Evolutionary conservation across 2,888 invertebrate species (phyloP).

Genomic region (Leptura quadrifasciata): DNA sequence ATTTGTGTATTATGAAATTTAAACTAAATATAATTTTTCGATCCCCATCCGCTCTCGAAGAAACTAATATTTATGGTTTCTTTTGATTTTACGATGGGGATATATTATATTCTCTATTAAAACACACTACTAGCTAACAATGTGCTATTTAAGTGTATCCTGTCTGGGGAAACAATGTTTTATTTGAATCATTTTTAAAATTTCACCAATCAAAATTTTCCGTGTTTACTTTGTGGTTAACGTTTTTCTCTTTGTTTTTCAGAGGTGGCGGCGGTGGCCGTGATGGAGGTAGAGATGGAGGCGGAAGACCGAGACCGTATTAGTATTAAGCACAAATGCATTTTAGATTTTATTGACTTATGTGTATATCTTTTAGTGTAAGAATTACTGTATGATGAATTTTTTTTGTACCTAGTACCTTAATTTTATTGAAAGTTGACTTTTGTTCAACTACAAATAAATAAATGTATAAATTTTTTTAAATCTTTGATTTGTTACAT

Average conservation of each 20-base stretch:
- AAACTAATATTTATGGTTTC: slow-evolving; percentile 56
- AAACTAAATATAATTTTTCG: background rate
- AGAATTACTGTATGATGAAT: slow-evolving; percentile 9
- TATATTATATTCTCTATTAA: slow-evolving; percentile 62
- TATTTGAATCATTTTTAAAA: background rate
- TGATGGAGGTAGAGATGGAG: slow-evolving; percentile 85
- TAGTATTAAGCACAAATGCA: slow-evolving; percentile 55
- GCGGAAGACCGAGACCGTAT: slow-evolving; percentile 68
- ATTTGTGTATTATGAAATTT: background rate
- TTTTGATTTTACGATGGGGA: slow-evolving; percentile 61
- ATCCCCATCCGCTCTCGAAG: slow-evolving; percentile 63
- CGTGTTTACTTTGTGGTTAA: background rate
- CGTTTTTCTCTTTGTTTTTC: slow-evolving; percentile 90
- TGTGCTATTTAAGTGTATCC: slow-evolving; percentile 90
- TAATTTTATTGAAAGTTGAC: slow-evolving; percentile 23
- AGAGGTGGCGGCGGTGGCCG: slow-evolving; percentile 73
- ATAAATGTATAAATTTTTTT: slow-evolving; percentile 17
- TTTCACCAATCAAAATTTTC: background rate
- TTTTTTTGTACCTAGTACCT: slow-evolving; percentile 35
- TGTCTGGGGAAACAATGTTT: slow-evolving; percentile 89
- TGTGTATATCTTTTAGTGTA: slow-evolving; percentile 5
- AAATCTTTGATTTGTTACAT: background rate
- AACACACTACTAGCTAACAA: slow-evolving; percentile 70
- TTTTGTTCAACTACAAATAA: slow-evolving; percentile 24
- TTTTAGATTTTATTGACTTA: slow-evolving; percentile 29